Evolutionary conservation across 30 jellyfish, hydroid and myxozoan genomes (phyloP), one percentile per base, ranked within the genome.

Genomic region (Cassiopea xamachana): DNA sequence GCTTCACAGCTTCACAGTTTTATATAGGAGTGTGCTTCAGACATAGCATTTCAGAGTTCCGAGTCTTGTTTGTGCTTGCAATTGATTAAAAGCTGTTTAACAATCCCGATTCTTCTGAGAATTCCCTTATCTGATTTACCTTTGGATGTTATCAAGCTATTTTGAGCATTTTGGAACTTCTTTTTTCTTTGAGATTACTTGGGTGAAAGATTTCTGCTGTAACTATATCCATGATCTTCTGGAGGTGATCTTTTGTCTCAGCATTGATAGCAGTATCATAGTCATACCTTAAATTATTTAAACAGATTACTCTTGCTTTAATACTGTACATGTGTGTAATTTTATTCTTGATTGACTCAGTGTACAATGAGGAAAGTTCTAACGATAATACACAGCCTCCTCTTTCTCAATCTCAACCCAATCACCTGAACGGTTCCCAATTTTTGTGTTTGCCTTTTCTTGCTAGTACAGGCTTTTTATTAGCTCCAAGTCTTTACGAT

Each of bases 401-500:
- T 27, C 39, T 27, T 27, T 27, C 39, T 27, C 39, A 27, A 27
- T 27, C 39, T 27, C 39, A 27, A 27, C 39, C 39, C 39, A 27
- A 27, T 27, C 81, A 58, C 93, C 48, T 46, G 55, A 27, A 8
- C 74, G 81, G 17, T 74, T 47, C 10, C 55, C 87, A 55, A 85
- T 27, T 69, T 78, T 44, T 48, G 72, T 27, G 18, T 64, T 58
- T 1, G 93, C 87, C 44, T 80, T 72, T 60, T 85, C 87, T 47
- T 85, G 87, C 93, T 87, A 85, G 77, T 75, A 85, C 75, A 85
- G 46, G 58, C 39, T 85, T 85, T 87, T 16, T 6, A 85, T 47
- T 3, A 85, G 15, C 13, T 81, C 71, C 12, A 85, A 0, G 68
- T 85, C 87, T 59, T 85, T 85, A 2, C 93, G 81, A 74, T 73